Evolutionary conservation across 2,888 invertebrate species (phyloP).

Genomic region (Blera fallax): DNA sequence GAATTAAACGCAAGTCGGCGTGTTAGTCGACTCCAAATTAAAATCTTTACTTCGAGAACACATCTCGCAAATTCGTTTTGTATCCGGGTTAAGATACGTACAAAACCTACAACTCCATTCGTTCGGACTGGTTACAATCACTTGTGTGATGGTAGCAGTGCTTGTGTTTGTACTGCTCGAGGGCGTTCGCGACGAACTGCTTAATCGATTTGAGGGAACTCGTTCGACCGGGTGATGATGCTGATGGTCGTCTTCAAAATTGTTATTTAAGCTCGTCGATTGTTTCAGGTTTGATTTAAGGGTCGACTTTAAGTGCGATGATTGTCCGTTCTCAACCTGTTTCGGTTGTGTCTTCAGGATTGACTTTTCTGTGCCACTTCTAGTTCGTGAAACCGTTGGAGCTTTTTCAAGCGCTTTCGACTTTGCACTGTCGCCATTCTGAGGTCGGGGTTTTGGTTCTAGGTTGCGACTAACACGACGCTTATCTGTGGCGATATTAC

Average conservation of each 20-base stretch:
- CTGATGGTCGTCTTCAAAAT: conserved; percentile 58
- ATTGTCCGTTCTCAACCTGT: conserved; percentile 51
- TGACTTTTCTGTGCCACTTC: conserved; percentile 51
- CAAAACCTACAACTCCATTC: conserved; percentile 87
- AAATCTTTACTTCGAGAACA: conserved; percentile 84
- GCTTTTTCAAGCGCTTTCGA: conserved; percentile 73
- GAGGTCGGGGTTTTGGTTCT: conserved; percentile 63
- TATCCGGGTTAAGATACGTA: conserved; percentile 85
- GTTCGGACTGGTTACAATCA: conserved; percentile 77
- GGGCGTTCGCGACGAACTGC: conserved; percentile 56
- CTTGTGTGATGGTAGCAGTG: conserved; percentile 74
- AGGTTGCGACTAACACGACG: conserved; percentile 72
- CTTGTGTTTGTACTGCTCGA: conserved; percentile 58
- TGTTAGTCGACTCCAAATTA: conserved; percentile 80
- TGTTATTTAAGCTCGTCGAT: conserved; percentile 49
- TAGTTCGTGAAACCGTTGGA: conserved; percentile 40
- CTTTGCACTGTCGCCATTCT: conserved; percentile 70
- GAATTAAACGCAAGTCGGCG: conserved; percentile 80
- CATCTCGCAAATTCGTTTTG: conserved; percentile 86
- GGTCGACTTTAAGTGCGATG: conserved; percentile 39
- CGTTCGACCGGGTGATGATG: conserved; percentile 52
- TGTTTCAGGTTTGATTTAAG: conserved; percentile 56
- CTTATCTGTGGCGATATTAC: conserved; percentile 66
- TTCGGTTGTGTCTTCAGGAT: conserved; percentile 54
- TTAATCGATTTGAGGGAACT: conserved; percentile 47